Base-by-base conservation (phyloP, 1,140 invertebrate genomes). In the Eriocheir sinensis region DNA sequence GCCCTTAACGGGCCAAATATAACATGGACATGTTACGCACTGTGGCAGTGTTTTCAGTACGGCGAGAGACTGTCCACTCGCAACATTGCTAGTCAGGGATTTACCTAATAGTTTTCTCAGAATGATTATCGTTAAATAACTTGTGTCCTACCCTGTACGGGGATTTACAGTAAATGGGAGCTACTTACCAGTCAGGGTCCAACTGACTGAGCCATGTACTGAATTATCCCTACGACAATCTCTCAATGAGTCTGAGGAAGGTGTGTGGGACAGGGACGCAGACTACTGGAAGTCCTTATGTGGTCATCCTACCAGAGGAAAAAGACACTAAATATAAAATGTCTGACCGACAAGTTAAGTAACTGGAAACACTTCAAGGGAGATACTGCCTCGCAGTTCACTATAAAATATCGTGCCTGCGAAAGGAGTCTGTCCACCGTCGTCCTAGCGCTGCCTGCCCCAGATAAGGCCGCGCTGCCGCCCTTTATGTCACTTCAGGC, bases 311-410 rank as follows among this genome's bases (percentile, higher is more conserved):
- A 21, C 60, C 27, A 72, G 21, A 72, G 60, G 60, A 72, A 72
- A n/a, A 72, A 72, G 60, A n/a, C 60, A 72, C 60, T 12, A 72
- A n/a, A n/a, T 72, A 72, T 72, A 72, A 27, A 72, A 4, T 72
- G 60, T 27, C 60, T 72, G n/a, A 72, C n/a, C 6, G 60, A 72
- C 60, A 4, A n/a, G 60, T n/a, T 72, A 72, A 72, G n/a, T 72
- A 72, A 27, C 60, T 72, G 0, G n/a, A 90, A 4, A 90, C 89
- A 53, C 89, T 21, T 53, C 60, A 72, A 53, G 60, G 60, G n/a
- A n/a, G n/a, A 72, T n/a, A n/a, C 60, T 72, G n/a, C 60, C 27
- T 72, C 21, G 60, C 60, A n/a, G n/a, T n/a, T n/a, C 60, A 72
- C 60, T 0, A 27, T 12, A n/a, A n/a, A n/a, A n/a, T n/a, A n/a